Base-by-base conservation (phyloP, 1,140 invertebrate species). In the Nebria ingens region DNA sequence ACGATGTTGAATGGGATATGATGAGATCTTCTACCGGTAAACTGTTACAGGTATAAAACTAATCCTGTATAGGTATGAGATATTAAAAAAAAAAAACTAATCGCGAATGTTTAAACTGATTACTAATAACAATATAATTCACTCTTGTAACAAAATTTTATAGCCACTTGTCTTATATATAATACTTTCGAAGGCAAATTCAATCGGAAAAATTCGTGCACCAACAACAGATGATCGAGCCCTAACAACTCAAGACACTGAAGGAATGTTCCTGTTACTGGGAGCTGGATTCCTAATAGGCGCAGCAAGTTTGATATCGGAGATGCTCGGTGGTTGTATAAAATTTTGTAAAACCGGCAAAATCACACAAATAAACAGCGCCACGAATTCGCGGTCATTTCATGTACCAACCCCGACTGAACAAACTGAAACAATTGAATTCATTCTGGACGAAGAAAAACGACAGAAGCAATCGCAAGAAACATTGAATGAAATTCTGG, bases 231-330 rank as follows among this genome's bases (percentile, higher is more conserved):
- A 85, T 68, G 85, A 89, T 65, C 76, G 83, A 53, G 79, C 82
- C 45, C 62, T 89, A 19, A 82, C 81, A 0, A 70, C 87, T 29
- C 83, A 85, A 62, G 85, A 87, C 58, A 86, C 83, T 1, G 83
- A 86, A 71, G 86, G 86, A 3, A 88, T 87, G 82, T 89, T 88
- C 62, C 67, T 87, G 4, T 71, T 89, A 1, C 70, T 89, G 51
- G 82, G 75, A 1, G 74, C 78, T 34, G 86, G 86, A 0, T 83
- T 81, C 66, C 64, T 82, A 0, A 59, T 83, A 12, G 84, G 79
- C 2, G 71, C 65, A 1, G 64, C 69, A 13, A 75, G 77, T 3
- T 66, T 82, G 19, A 56, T 79, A 2, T 82, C 77, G 0, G 80
- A 81, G 69, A 81, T 74, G 68, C 75, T 82, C 56, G 81, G 82